Base-by-base conservation (phyloP, 2,888 invertebrate species). In the Heteromyza rotundicornis region DNA sequence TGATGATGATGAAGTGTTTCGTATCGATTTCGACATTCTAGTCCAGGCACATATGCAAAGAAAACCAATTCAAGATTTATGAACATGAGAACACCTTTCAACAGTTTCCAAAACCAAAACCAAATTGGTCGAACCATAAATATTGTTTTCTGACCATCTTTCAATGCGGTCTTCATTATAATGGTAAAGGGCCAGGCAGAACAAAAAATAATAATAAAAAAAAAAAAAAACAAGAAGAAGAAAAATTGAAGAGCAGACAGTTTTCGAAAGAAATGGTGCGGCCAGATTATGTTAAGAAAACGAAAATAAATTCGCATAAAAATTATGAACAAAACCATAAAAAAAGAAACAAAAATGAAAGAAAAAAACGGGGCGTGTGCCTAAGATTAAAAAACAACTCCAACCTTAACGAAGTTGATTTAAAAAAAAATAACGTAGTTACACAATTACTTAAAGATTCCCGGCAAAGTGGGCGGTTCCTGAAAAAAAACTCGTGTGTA, bases 1-100 rank as follows among this genome's bases (percentile, higher is more conserved):
- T n/a, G n/a, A n/a, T n/a, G n/a, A n/a, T n/a, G n/a, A n/a, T n/a
- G n/a, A n/a, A n/a, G n/a, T n/a, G n/a, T n/a, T n/a, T n/a, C n/a
- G n/a, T n/a, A n/a, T n/a, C n/a, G n/a, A n/a, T n/a, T n/a, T n/a
- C n/a, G n/a, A n/a, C n/a, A n/a, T n/a, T n/a, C n/a, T n/a, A n/a
- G n/a, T n/a, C n/a, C n/a, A n/a, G n/a, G n/a, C n/a, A n/a, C n/a
- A n/a, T n/a, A 47, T 16, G n/a, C 47, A n/a, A 7, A 5, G 47
- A 7, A 16, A 17, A 47, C 8, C 5, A 16, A 7, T 7, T 5
- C 47, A n/a, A 17, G 63, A 64, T 64, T 64, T 64, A 64, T 61
- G 60, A 17, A 27, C 57, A 17, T 55, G 64, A 58, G 49, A 64
- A 64, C 64, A 61, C 58, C 64, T 64, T 64, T 64, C 64, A 64